Evolutionary conservation across 2,797 vertebrate species (phyloP), one percentile per base, ranked within the genome.

Genomic region (Enteromius paludinosus): DNA sequence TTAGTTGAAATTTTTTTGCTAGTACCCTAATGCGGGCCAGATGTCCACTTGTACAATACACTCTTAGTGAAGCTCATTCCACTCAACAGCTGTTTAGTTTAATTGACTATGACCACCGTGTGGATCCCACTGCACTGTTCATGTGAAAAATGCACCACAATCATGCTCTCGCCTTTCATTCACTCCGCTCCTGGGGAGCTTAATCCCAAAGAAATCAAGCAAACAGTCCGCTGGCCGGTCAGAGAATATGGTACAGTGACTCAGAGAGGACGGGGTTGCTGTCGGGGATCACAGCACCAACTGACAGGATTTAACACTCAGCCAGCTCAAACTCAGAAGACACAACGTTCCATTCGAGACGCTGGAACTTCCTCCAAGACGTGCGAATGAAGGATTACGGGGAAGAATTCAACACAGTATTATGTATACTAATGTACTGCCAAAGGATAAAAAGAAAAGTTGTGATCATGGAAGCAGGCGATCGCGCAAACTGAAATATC

Each of bases 61-160:
- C 70, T 85, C 65, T 65, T 43, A 77, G 78, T 75, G 41, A 47
- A 81, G 73, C 61, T 71, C 64, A 73, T 75, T 86, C 38, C 20
- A 80, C 72, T 74, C 70, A 83, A 72, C 76, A 79, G 79, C 81
- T 87, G 81, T 74, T 87, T 79, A 85, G 56, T 62, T 82, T 83
- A 86, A 89, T 86, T 80, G 74, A 84, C 70, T 74, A 72, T 84
- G 87, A 89, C 82, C 70, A 49, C 28, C 66, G 85, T 79, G 82
- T 78, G 85, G 84, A 80, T 85, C 45, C 45, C 71, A 83, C 43
- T 80, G 81, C 69, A 81, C 28, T 75, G 78, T 72, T 86, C 84
- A 83, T 79, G 66, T 88, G 80, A 84, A 76, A 74, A 84, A 83
- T 83, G 77, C 72, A 73, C 83, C 78, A 79, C 38, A 38, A 86